These are phyloP conservation scores for Synergus umbraculus DNA, from an alignment of 2,888 invertebrate species.

Conservation along the genomic window DNA sequence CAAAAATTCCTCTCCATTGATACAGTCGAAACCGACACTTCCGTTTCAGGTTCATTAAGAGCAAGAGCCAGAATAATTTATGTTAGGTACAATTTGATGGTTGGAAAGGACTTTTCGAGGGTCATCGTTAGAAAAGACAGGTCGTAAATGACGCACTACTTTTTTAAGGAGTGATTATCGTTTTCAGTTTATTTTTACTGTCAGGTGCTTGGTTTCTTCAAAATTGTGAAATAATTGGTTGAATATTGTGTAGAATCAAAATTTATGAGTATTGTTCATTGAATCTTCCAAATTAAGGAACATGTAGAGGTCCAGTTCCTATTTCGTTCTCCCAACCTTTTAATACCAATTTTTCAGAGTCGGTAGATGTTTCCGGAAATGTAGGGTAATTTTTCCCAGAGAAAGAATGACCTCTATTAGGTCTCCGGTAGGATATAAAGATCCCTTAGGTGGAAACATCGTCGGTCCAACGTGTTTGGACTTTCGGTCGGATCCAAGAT, in stretches of 20 bases:
- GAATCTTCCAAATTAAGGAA: too few species aligned
- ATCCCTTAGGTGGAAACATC: constrained; percentile 29
- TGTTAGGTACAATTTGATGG: constrained; percentile 40
- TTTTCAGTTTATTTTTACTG: constrained; percentile 16
- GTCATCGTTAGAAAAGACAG: constrained; percentile 39
- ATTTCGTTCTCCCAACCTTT: too few species aligned
- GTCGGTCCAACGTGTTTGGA: constrained; percentile 50
- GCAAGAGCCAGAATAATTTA: constrained; percentile 40
- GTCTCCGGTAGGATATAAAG: background rate
- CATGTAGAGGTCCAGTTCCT: too few species aligned
- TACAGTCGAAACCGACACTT: constrained; percentile 46
- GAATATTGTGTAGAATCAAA: background rate
- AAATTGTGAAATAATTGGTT: constrained; percentile 16
- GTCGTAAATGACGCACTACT: constrained; percentile 38
- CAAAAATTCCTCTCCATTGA: constrained; percentile 42
- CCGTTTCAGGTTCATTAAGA: constrained; percentile 48
- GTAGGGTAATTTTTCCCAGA: background rate
- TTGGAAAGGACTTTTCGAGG: constrained; percentile 37
- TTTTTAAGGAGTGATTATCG: constrained; percentile 17
- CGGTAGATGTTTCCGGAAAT: background rate
- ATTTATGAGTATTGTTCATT: background rate
- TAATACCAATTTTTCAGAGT: background rate
- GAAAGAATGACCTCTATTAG: background rate
- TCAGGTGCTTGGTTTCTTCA: constrained; percentile 27
- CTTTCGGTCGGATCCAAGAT: constrained; percentile 50